A percentile compares a stretch with the other conserved stretches of the same genome.
These are phyloP conservation scores for Malurus splendens DNA, from an alignment of 2,797 vertebrate genomes.

Conservation along the genomic window DNA sequence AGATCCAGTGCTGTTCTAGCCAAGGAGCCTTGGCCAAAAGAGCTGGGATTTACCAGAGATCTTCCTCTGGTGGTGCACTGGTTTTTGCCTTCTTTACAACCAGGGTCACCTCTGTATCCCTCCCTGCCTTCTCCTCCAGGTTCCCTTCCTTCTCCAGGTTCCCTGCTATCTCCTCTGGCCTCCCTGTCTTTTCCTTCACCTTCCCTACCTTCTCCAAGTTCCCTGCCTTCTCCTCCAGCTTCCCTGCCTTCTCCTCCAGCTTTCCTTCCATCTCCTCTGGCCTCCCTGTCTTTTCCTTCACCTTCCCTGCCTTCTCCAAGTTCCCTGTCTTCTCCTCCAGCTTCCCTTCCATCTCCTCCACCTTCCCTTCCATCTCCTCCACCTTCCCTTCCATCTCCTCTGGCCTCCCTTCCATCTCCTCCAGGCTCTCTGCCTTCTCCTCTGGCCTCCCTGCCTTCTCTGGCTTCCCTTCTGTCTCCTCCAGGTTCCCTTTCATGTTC, in stretches of 20 bases:
- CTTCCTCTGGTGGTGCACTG: background rate
- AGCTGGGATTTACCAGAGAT: background rate
- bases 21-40: background rate
- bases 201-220: no score
- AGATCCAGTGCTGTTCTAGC: background rate
- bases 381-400: background rate
- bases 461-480: background rate
- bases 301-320: no score
- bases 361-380: background rate
- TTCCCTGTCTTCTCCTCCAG: background rate
- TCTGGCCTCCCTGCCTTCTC: background rate
- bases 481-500: background rate
- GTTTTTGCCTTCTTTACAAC: background rate
- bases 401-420: background rate
- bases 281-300: no score
- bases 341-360: background rate
- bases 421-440: background rate
- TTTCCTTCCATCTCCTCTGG: no score
- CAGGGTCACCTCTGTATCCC: background rate
- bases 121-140: background rate
- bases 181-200: no score
- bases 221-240: background rate
- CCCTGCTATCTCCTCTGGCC: no score
- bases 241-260: no score
- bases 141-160: no score